These are phyloP conservation scores for Myathropa florea DNA, from an alignment of 2,888 invertebrate species.

Conservation along the genomic window DNA sequence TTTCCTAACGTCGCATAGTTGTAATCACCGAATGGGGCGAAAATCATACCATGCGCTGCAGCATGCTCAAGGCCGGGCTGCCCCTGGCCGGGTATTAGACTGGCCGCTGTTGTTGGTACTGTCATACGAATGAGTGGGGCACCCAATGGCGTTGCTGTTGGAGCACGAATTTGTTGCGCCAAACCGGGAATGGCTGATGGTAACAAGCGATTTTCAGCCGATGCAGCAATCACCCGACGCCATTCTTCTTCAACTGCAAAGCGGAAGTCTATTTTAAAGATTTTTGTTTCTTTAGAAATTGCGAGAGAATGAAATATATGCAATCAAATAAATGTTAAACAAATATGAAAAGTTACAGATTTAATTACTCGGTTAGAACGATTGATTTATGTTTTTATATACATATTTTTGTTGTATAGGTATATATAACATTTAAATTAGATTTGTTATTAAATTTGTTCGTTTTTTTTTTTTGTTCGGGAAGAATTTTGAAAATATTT, in stretches of 20 bases:
- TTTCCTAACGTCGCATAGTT: constrained; percentile 91
- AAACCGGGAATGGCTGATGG: constrained; percentile 84
- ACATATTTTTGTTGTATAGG: constrained; percentile 6
- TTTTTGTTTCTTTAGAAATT: background rate
- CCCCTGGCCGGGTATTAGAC: constrained; percentile 82
- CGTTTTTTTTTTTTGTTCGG: background rate
- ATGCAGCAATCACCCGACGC: constrained; percentile 90
- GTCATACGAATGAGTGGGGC: constrained; percentile 96
- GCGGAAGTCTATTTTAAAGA: background rate
- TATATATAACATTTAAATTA: constrained; percentile 32
- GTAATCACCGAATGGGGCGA: constrained; percentile 92
- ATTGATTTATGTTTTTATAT: constrained; percentile 35
- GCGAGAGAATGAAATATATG: background rate
- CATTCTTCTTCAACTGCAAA: constrained; percentile 87
- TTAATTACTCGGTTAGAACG: constrained; percentile 62
- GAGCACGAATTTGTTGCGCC: constrained; percentile 84
- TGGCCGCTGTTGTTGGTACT: constrained; percentile 88
- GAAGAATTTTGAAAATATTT: constrained; percentile 19
- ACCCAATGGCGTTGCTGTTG: constrained; percentile 89
- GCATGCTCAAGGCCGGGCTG: constrained; percentile 85
- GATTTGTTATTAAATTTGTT: background rate
- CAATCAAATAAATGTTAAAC: constrained; percentile 7
- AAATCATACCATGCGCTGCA: constrained; percentile 86
- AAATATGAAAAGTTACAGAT: constrained; percentile 35
- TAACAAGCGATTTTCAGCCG: constrained; percentile 89